A percentile compares a stretch with the other conserved stretches of the same genome.
These are phyloP conservation scores for Cylloceria caligata DNA, from an alignment of 2,888 invertebrate species.

Conservation along the genomic window DNA sequence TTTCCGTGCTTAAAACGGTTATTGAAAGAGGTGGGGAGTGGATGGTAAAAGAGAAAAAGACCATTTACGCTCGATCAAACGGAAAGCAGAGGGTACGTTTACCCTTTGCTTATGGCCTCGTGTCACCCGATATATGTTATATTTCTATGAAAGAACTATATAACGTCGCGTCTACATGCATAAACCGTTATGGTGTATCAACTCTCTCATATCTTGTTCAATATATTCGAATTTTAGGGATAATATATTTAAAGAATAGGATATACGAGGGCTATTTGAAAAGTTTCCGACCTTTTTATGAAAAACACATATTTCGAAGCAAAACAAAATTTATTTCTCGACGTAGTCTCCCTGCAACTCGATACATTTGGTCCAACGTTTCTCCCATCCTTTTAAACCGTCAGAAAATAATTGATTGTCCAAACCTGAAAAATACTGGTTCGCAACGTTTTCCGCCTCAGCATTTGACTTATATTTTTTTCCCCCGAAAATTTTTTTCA, in stretches of 20 bases:
- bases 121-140: not conserved
- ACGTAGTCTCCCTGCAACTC: too few relatives aligned
- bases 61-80: constrained; percentile 59
- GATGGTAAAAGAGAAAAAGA: constrained; percentile 33
- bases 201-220: not conserved
- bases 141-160: not conserved
- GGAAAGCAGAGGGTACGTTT: constrained; percentile 58
- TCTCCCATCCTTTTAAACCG: too few relatives aligned
- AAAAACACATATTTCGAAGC: too few relatives aligned
- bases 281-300: too few relatives aligned
- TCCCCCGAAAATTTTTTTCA: too few relatives aligned
- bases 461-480: too few relatives aligned
- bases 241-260: not conserved
- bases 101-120: constrained; percentile 45
- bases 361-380: too few relatives aligned
- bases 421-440: too few relatives aligned
- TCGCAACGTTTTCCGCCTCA: too few relatives aligned
- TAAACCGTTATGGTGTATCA: constrained; percentile 7
- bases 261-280: too few relatives aligned
- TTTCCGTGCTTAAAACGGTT: constrained; percentile 34
- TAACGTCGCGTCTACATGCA: constrained; percentile 2
- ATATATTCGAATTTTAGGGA: not conserved
- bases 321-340: too few relatives aligned
- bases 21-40: not conserved
- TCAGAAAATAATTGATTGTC: too few relatives aligned